Evolutionary conservation across 2,797 vertebrate species (phyloP).

Genomic region (Epinephelus malabaricus): DNA sequence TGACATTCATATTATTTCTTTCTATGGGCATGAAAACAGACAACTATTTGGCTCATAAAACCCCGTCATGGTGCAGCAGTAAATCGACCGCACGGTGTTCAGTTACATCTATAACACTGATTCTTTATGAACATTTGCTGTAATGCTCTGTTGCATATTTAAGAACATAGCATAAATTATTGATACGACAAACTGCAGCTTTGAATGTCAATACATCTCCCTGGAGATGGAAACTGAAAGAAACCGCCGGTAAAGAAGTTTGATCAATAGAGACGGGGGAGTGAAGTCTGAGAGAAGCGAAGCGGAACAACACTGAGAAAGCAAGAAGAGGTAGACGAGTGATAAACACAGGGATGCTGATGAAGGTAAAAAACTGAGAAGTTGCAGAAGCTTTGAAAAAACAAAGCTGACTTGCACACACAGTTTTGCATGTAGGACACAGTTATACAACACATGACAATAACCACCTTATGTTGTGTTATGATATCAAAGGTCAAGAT

Average conservation of each 20-base stretch:
- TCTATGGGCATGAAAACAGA: background rate
- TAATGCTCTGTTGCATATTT: slow-evolving; percentile 50
- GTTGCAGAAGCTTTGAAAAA: background rate
- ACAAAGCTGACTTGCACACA: background rate
- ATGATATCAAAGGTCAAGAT: slow-evolving; percentile 58
- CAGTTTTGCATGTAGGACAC: slow-evolving; percentile 3
- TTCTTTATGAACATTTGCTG: slow-evolving; percentile 30
- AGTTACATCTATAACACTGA: slow-evolving; percentile 19
- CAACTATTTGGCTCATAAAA: background rate
- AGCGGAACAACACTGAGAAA: background rate
- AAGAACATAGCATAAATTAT: slow-evolving; percentile 74
- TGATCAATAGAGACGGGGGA: slow-evolving; percentile 45
- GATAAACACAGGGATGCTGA: slow-evolving; percentile 14
- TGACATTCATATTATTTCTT: background rate
- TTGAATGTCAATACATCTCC: slow-evolving; percentile 76
- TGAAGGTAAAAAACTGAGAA: background rate
- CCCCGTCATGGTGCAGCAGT: background rate
- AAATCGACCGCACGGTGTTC: background rate
- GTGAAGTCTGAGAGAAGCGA: slow-evolving; percentile 8
- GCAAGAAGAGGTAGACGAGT: background rate
- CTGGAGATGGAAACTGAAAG: slow-evolving; percentile 41
- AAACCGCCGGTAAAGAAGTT: slow-evolving; percentile 23
- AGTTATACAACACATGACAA: slow-evolving; percentile 42
- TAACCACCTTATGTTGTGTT: slow-evolving; percentile 27
- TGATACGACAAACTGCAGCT: slow-evolving; percentile 70